Evolutionary conservation across 1,140 invertebrate species (phyloP).

Genomic region (Neodiprion lecontei): DNA sequence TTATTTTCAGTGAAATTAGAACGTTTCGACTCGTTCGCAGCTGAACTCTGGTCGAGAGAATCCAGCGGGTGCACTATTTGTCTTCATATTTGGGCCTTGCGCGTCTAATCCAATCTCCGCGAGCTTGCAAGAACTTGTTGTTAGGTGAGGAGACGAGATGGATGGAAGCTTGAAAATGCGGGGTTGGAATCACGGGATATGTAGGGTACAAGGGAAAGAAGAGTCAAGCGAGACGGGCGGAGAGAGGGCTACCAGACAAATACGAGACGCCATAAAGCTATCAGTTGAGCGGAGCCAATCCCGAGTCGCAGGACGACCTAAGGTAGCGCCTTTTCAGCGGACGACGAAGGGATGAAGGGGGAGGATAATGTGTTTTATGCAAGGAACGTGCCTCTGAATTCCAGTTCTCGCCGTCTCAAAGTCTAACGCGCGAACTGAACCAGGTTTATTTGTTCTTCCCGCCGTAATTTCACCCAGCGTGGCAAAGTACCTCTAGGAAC

Average conservation of each 20-base stretch:
- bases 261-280: conserved; percentile 49
- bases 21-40: no score
- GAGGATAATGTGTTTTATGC: conserved; percentile 50
- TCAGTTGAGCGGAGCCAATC: conserved; percentile 21
- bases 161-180: no score
- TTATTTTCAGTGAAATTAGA: no score
- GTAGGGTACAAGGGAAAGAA: no score
- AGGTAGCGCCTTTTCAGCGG: no score
- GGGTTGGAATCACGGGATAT: no score
- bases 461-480: not conserved
- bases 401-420: not conserved
- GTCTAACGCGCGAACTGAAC: not conserved
- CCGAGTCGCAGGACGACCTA: not conserved
- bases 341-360: not conserved
- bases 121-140: not conserved
- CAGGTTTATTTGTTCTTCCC: not conserved
- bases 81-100: no score
- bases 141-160: no score
- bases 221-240: no score
- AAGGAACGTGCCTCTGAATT: conserved; percentile 43
- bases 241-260: conserved; percentile 35
- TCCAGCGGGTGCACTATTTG: no score
- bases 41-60: no score
- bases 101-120: not conserved
- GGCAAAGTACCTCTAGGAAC: not conserved